Evolutionary conservation across 1,140 invertebrate genomes (phyloP).

Genomic region (Calliphora vicina): DNA sequence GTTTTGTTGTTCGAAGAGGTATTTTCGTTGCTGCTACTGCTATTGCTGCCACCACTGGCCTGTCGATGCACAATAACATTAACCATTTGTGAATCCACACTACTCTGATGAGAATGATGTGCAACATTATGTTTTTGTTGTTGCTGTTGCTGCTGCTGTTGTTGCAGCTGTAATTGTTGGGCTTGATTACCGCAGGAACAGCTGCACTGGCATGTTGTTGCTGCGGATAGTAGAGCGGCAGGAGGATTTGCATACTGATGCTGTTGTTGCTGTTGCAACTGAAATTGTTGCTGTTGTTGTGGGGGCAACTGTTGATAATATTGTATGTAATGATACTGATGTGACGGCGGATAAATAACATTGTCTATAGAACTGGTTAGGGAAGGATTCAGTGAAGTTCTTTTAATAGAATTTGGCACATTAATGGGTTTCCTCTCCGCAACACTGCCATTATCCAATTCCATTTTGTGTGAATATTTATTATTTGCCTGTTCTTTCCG

Average conservation of each 20-base stretch:
- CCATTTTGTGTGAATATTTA: not conserved
- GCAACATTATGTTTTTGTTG: constrained; percentile 41
- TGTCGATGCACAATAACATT: constrained; percentile 58
- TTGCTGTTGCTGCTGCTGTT: constrained; percentile 42
- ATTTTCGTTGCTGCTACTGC: not conserved
- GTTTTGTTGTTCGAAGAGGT: not conserved
- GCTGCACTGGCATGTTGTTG: constrained; percentile 52
- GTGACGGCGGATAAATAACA: constrained; percentile 41
- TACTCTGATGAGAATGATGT: constrained; percentile 11
- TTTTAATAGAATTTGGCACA: constrained; percentile 15
- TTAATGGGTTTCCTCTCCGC: constrained; percentile 22
- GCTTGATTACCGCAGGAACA: constrained; percentile 48
- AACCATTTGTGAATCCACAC: not conserved
- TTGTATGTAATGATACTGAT: constrained; percentile 61
- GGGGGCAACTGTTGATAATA: constrained; percentile 47
- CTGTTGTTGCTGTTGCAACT: constrained; percentile 40
- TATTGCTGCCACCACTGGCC: constrained; percentile 33
- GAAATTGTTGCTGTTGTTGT: constrained; percentile 41
- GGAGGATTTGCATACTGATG: constrained; percentile 38
- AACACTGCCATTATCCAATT: constrained; percentile 4
- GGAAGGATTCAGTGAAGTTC: constrained; percentile 2
- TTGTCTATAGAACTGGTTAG: constrained; percentile 22
- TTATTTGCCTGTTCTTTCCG: not conserved
- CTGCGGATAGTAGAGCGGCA: constrained; percentile 21
- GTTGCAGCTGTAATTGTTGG: constrained; percentile 44